These are phyloP conservation scores for Selenia dentaria DNA, from an alignment of 2,888 invertebrate species.

Conservation along the genomic window DNA sequence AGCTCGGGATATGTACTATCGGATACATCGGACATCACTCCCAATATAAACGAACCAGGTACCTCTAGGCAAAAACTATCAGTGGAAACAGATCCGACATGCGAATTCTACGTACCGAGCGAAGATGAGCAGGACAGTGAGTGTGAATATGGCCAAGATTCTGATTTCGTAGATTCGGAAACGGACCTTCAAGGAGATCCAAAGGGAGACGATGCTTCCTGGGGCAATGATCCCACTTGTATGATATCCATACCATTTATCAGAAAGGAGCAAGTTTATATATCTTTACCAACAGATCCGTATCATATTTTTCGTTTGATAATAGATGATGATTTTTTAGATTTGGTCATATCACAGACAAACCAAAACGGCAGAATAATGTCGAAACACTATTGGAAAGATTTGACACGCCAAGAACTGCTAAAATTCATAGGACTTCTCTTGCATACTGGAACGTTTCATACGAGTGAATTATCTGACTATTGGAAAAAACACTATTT, in stretches of 20 bases:
- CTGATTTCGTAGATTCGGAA: not conserved
- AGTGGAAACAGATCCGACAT: not conserved
- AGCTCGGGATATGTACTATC: too few species aligned
- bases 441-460: conserved; percentile 14
- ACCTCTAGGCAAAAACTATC: not conserved
- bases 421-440: conserved; percentile 9
- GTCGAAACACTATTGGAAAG: not conserved
- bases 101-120: not conserved
- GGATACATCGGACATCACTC: too few species aligned
- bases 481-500: conserved; percentile 15
- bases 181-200: not conserved
- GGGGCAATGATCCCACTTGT: conserved; percentile 2
- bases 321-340: conserved; percentile 29
- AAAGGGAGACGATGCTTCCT: not conserved
- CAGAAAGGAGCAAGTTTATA: conserved; percentile 24
- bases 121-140: not conserved
- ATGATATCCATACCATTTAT: conserved; percentile 12
- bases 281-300: conserved; percentile 30
- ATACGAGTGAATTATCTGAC: not conserved
- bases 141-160: not conserved
- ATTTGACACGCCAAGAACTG: not conserved
- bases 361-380: not conserved
- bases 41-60: not conserved
- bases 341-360: not conserved
- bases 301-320: conserved; percentile 34